Base-by-base conservation (phyloP, 2,113 vertebrate species). In the Ifrita kowaldi region DNA sequence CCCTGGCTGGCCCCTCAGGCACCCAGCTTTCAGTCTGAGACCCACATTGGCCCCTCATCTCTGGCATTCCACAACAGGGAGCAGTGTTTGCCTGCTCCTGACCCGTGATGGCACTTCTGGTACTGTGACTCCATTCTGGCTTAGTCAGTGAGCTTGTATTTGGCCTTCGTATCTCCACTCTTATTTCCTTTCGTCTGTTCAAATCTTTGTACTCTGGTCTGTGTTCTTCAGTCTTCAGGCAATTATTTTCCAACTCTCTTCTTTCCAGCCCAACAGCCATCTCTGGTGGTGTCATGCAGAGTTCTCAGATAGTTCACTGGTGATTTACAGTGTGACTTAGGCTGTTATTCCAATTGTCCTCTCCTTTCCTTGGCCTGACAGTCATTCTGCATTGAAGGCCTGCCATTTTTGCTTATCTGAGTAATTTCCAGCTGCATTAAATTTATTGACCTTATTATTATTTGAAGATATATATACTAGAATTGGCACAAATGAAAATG, bases 1-100 rank as follows among this genome's bases (percentile, higher is more conserved):
- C 60, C 53, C 24, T 12, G 77, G 28, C 2, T 52, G 53, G 20
- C 30, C 63, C 53, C 69, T 24, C 7, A 12, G 24, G 33, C 39
- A 21, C 23, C 7, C 50, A 57, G 52, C 8, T 52, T 0, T 6
- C 18, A 2, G 26, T 11, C 18, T 26, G 30, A 26, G 30, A 10
- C n/a, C 13, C 28, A 15, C 16, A 17, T 41, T 2, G 26, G 5
- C 39, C 26, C 55, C 26, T 47, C n/a, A 16, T 3, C 16, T 6
- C 20, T 42, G 79, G 47, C 47, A 1, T 32, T 46, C 30, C 53
- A 9, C 23, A 21, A 0, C 39, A 16, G 22, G 53, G 55, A 73
- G 69, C 46, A 73, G 24, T 1, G 35, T 32, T 30, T 67, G 21
- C 55, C 37, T 52, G 27, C 21, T 26, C 46, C 80, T 67, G n/a